phyloP scores from a whole-genome alignment of 2,113 vertebrate genomes.

The Excalfactoria chinensis region DNA sequence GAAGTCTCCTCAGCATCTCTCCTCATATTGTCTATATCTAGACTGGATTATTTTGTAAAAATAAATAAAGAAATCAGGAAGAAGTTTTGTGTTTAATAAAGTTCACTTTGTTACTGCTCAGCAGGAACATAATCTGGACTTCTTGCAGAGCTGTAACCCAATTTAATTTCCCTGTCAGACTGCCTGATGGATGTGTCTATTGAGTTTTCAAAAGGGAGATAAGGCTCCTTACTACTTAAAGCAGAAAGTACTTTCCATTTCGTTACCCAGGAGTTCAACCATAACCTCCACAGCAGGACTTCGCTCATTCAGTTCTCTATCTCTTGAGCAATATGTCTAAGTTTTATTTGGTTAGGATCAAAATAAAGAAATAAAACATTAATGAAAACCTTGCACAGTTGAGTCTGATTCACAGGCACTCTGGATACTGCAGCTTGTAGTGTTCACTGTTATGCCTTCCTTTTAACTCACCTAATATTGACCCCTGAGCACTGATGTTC shows the following conservation, averaged over 20 bases:
- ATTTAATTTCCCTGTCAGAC: conserved; percentile 72
- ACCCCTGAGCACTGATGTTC: not conserved
- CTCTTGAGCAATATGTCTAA: not conserved
- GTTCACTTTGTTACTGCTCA: conserved; percentile 55
- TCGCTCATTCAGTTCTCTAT: not conserved
- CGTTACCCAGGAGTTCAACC: not conserved
- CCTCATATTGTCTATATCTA: not conserved
- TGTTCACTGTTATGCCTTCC: not conserved
- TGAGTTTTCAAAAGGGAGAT: conserved; percentile 60
- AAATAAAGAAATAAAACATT: not conserved
- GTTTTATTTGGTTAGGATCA: not conserved
- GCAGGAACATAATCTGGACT: conserved; percentile 51
- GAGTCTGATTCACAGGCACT: not conserved
- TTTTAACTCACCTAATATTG: not conserved
- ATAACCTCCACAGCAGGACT: not conserved
- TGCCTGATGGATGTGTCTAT: conserved; percentile 61
- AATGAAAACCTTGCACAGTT: not conserved
- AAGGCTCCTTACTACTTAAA: conserved; percentile 33
- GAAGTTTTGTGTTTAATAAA: not conserved
- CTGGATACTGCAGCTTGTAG: not conserved
- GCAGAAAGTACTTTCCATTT: not conserved
- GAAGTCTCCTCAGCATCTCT: not conserved
- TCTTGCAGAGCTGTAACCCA: conserved; percentile 60
- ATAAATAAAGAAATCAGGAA: not conserved
- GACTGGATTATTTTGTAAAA: conserved; percentile 19